Base-by-base conservation (phyloP, 92 coral and sea anemone species). In the Porites evermanni region DNA sequence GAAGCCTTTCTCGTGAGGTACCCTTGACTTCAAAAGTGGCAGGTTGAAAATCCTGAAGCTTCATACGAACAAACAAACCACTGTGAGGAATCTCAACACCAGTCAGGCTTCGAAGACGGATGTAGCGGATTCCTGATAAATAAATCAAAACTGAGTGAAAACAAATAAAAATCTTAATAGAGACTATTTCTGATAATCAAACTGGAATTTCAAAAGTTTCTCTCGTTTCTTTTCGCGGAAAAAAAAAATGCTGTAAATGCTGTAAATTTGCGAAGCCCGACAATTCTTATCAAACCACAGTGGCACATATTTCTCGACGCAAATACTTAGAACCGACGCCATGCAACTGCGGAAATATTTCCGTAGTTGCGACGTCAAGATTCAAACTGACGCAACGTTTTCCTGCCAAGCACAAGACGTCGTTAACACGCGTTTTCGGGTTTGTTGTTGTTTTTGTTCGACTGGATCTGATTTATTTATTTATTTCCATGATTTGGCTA, bases 1-100 rank as follows among this genome's bases (percentile, higher is more conserved):
- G 91, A 8, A 90, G 91, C 80, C 95, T 88, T 52, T 94, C 98
- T 13, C 98, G 86, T n/a, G 98, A 94, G 13, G 98, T 92, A 53
- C 95, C 95, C 82, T 92, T 94, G 14, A 92, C 90, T 26, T 79
- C 67, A 77, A 73, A 88, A 3, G 94, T 88, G 6, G 95, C 89
- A 10, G 95, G 95, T 60, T 92, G 88, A 53, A 94, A 94, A 67
- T 92, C 94, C 77, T 93, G 95, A 67, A 94, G 72, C 87, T 90
- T 90, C 26, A 93, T 92, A 56, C 93, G 94, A 52, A 94, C 95
- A 86, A 94, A 94, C 80, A 94, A 73, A 50, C 98, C 98, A 83
- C 94, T 92, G 88, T 94, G 95, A 2, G 93, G 56, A 70, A 93
- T 69, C 66, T 89, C 83, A 2, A 94, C 98, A 18, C 98, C 98